Evolutionary conservation across 2,888 invertebrate species (phyloP), one percentile per base, ranked within the genome.

Genomic region (Melanchra persicariae): DNA sequence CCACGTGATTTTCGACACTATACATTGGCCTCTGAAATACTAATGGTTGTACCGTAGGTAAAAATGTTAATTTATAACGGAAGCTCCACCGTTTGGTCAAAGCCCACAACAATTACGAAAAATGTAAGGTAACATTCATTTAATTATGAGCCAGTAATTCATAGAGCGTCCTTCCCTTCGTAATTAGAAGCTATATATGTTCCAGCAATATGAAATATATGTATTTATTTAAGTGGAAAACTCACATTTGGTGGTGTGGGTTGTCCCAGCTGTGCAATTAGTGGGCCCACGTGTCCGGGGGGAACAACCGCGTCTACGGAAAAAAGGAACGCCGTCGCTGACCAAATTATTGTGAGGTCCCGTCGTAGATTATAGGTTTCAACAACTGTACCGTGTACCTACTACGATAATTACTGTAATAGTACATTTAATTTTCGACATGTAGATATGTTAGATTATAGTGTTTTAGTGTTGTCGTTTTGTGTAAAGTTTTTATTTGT

Each of bases 211-310:
- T 78, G 76, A 77, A 81, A 79, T 80, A 83, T 82, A 85, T 82
- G 87, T 91, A 92, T 91, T 91, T 90, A 89, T 93, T 92, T 89
- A 91, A 94, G 92, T 93, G 92, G 92, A 91, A 92, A 92, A 92
- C 92, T 91, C 91, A 89, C 87, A 87, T 92, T 92, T 87, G 88
- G 90, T 89, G 86, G 87, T 85, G 85, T 82, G 87, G 90, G 91
- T 89, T 88, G 93, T 92, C 94, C 92, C 95, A 96, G 95, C 95
- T 96, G 95, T 93, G 94, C 92, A 95, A 96, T 96, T 96, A 96
- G 94, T 92, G 91, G 85, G 91, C 91, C 92, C 92, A 93, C 94
- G 95, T 94, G 94, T 93, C 91, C 88, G 89, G 64, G 94, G 95
- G 95, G 94, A 93, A 91, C 89, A 92, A 91, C 91, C 92, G 90